phyloP scores from a whole-genome alignment of 2,888 invertebrate genomes.

The Euzophera pinguis region DNA sequence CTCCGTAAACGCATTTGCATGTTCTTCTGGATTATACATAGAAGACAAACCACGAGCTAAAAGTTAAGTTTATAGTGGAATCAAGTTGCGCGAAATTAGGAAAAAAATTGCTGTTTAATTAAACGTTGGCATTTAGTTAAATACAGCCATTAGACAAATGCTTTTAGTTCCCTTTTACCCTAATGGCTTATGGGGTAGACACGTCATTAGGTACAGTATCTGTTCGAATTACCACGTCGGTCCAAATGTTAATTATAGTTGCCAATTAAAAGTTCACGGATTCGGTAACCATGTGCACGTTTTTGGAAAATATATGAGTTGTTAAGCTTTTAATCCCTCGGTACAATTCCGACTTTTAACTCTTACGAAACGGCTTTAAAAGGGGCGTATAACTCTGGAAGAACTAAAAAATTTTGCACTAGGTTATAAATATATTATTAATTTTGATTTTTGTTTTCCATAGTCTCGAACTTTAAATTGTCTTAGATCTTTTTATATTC shows the following conservation, averaged over 20 bases:
- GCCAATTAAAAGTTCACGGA: slow-evolving; percentile 11
- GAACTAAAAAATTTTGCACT: no score
- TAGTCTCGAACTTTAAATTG: no score
- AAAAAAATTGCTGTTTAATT: slow-evolving; percentile 20
- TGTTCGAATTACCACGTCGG: slow-evolving; percentile 19
- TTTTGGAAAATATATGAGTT: not conserved
- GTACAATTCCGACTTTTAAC: not conserved
- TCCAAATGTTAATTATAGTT: slow-evolving; percentile 16
- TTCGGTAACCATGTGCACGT: not conserved
- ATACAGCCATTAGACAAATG: slow-evolving; percentile 24
- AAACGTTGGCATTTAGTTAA: slow-evolving; percentile 24
- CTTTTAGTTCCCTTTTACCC: slow-evolving; percentile 23
- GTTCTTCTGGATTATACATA: no score
- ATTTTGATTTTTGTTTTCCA: no score
- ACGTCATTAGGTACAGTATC: slow-evolving; percentile 24
- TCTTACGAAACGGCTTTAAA: not conserved
- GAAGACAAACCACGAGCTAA: no score
- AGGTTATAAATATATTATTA: no score
- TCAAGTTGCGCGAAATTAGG: slow-evolving; percentile 14
- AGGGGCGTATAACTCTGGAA: no score
- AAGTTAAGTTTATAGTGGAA: not conserved
- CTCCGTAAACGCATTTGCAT: no score
- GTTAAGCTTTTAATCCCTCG: not conserved
- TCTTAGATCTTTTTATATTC: no score
- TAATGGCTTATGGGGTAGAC: slow-evolving; percentile 22